phyloP scores from a whole-genome alignment of 1,140 invertebrate genomes.

The Drepana arcuata region DNA sequence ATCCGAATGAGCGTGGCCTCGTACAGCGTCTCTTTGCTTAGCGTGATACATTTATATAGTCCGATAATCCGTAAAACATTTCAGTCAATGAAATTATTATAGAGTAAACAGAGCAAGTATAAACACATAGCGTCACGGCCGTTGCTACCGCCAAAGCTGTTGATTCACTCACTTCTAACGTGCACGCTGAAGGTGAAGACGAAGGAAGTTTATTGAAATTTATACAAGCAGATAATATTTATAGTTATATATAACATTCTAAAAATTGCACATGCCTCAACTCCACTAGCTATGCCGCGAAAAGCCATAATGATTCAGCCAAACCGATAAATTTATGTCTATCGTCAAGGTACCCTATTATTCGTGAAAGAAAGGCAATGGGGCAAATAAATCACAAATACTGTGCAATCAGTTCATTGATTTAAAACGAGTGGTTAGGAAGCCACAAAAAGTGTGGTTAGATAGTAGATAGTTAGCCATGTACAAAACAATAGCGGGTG shows the following conservation, averaged over 20 bases:
- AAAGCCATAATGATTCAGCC: constrained; percentile 1
- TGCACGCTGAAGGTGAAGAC: constrained; percentile 43
- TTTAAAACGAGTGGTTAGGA: too few relatives aligned
- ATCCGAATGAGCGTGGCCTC: not conserved
- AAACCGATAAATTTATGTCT: too few relatives aligned
- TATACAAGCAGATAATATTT: constrained; percentile 52
- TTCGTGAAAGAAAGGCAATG: too few relatives aligned
- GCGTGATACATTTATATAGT: constrained; percentile 7
- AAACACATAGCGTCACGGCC: constrained; percentile 45
- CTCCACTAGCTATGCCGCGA: not conserved
- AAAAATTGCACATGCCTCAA: constrained; percentile 47
- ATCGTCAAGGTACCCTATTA: too few relatives aligned
- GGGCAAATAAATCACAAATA: too few relatives aligned
- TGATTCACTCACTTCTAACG: constrained; percentile 45
- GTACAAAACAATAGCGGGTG: too few relatives aligned
- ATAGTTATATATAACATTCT: constrained; percentile 49
- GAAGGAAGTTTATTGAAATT: constrained; percentile 60
- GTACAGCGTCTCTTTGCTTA: constrained; percentile 1
- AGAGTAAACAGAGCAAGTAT: constrained; percentile 53
- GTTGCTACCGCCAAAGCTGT: constrained; percentile 41
- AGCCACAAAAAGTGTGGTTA: too few relatives aligned
- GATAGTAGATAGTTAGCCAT: too few relatives aligned
- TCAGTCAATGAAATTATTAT: constrained; percentile 64
- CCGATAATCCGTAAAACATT: constrained; percentile 38
- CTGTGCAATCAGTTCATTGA: too few relatives aligned